phyloP scores from a whole-genome alignment of 2,888 invertebrate genomes.

The Latrodectus hesperus region DNA sequence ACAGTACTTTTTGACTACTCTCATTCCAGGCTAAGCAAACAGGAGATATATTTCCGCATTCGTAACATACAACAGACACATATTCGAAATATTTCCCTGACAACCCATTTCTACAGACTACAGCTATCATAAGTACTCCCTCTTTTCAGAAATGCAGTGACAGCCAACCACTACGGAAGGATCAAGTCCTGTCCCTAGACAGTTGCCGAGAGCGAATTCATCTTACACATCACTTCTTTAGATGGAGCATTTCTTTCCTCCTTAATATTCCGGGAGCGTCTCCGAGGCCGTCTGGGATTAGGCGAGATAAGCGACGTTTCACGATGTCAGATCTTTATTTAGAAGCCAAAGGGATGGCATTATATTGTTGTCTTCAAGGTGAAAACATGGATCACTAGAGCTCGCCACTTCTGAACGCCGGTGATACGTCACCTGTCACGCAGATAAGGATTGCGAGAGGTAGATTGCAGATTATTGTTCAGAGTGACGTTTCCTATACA shows the following conservation, averaged over 20 bases:
- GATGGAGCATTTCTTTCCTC: constrained; percentile 21
- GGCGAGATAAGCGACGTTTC: constrained; percentile 57
- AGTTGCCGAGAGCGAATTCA: constrained; percentile 14
- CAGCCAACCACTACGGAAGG: not conserved
- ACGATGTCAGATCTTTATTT: constrained; percentile 63
- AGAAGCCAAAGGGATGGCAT: constrained; percentile 48
- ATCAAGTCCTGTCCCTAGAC: not conserved
- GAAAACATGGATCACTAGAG: constrained; percentile 66
- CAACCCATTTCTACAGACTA: no score
- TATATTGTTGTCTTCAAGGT: constrained; percentile 65
- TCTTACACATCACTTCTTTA: constrained; percentile 31
- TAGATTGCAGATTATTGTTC: not conserved
- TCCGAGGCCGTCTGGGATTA: constrained; percentile 43
- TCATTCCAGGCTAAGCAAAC: no score
- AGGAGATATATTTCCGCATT: no score
- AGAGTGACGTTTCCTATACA: constrained; percentile 10
- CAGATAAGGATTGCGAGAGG: constrained; percentile 24
- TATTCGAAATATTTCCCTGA: no score
- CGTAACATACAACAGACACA: no score
- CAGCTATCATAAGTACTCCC: not conserved
- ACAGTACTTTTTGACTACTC: no score
- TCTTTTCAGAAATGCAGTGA: not conserved
- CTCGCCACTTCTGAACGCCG: constrained; percentile 43
- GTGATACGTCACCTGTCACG: constrained; percentile 44
- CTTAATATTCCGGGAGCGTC: constrained; percentile 52